These are phyloP conservation scores for Gyps fulvus DNA, from an alignment of 2,113 vertebrate species.

Conservation along the genomic window DNA sequence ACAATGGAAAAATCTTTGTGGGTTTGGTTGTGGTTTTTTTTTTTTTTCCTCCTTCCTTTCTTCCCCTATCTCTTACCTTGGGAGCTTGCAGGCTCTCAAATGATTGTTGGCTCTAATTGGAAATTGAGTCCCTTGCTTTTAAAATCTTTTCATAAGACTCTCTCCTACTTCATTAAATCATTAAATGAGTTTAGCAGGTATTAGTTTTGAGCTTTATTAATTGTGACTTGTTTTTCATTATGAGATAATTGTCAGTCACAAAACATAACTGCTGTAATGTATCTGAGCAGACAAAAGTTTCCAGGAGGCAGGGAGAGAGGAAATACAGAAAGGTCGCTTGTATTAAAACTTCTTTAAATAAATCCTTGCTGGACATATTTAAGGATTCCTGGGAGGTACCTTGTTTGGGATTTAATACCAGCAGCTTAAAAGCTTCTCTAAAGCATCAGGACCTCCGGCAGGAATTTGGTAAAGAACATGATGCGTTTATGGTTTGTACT, in stretches of 20 bases:
- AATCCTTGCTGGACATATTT: background rate
- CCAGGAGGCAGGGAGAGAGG: conserved; percentile 8
- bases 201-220: conserved; percentile 90
- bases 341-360: background rate
- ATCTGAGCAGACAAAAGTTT: conserved; percentile 61
- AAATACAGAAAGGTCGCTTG: background rate
- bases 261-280: conserved; percentile 76
- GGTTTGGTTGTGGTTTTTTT: too few species aligned
- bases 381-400: background rate
- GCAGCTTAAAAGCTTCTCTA: background rate
- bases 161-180: conserved; percentile 83
- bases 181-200: conserved; percentile 85
- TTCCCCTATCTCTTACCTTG: background rate
- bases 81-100: background rate
- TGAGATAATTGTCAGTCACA: conserved; percentile 89
- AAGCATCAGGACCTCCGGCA: background rate
- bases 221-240: conserved; percentile 96
- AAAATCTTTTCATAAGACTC: conserved; percentile 71
- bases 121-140: conserved; percentile 70
- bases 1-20: background rate
- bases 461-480: background rate
- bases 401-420: background rate
- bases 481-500: background rate
- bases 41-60: background rate
- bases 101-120: conserved; percentile 69